Evolutionary conservation across 2,113 vertebrate species (phyloP), one percentile per base, ranked within the genome.

Genomic region (Malurus melanocephalus): DNA sequence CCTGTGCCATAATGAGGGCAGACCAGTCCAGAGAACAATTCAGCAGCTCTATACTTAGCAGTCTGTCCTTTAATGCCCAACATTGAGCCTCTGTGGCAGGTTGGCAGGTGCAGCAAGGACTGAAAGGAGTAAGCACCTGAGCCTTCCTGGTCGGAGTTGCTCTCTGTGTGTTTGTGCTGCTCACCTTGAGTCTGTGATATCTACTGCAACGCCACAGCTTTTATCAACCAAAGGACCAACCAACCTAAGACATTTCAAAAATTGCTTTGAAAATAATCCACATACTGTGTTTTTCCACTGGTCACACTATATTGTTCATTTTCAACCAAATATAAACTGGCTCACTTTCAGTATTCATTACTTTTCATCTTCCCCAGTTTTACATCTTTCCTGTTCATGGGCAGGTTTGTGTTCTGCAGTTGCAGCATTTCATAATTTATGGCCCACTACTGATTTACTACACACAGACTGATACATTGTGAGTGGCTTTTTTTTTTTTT

Each of bases 391-490:
- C 12, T 71, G 32, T 80, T 88, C 30, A 23, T 17, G 56, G 24
- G 22, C 22, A 78, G 2, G 30, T 75, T 90, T 94, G 9, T 74
- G 35, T 75, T 93, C n/a, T 78, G 48, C 27, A 57, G 68, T 81
- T 68, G 46, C 45, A 72, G 10, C 49, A 38, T 78, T 93, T 78
- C n/a, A 45, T 78, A 86, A 90, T 88, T 91, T 80, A 88, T 72
- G 35, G n/a, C 7, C n/a, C 49, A 52, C 19, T 13, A 28, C n/a
- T 64, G 52, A 80, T 83, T 67, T 38, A 45, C 9, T 48, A 42
- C 43, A 24, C 24, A 65, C 4, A 77, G 60, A 62, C 9, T 75
- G 73, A 84, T 84, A 84, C 71, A 84, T 53, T 72, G 35, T n/a
- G 42, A 26, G 48, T 11, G 38, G 38, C 10, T 38, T 38, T 24